Base-by-base conservation (phyloP, 2,113 vertebrate species). In the Rhinoptilus africanus region DNA sequence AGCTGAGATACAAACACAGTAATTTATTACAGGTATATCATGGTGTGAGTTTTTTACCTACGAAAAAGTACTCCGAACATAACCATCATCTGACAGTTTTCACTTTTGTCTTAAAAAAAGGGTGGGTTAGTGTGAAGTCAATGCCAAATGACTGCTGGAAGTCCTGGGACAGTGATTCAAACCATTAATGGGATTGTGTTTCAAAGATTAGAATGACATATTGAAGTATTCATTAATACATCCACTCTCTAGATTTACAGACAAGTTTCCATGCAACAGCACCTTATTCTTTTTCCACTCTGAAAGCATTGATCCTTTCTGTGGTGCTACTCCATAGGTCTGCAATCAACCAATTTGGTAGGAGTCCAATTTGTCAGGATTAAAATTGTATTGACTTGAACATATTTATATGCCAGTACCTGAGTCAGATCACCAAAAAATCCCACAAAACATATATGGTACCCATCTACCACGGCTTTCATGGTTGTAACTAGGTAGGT, bases 151-250 rank as follows among this genome's bases (percentile, higher is more conserved):
- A 56, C 50, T 62, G 6, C 72, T 32, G 27, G 48, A 56, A 72
- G 28, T 51, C 59, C 43, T 43, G 24, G 53, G 39, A 47, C n/a
- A 51, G 34, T 18, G 19, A 82, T 45, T 72, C 39, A 85, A 75
- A 60, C 8, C 12, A 68, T 26, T 66, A 81, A 53, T 0, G 0
- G 30, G 34, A 54, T 48, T 56, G 45, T 0, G 1, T 57, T 91
- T 63, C 63, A 72, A 50, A 37, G 34, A 72, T 27, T 37, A 24
- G 8, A 41, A 92, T 6, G 16, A 69, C n/a, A 48, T 47, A 53
- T 1, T 78, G 59, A 83, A 60, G 32, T 41, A 78, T 53, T 59
- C 43, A 41, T 26, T 53, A 59, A 64, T 22, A 35, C 12, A 71
- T n/a, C 22, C 51, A 37, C 37, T 53, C 51, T 9, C 4, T 27